These are phyloP conservation scores for Halocynthia roretzi DNA, from an alignment of 23 tunicate species.

Conservation along the genomic window DNA sequence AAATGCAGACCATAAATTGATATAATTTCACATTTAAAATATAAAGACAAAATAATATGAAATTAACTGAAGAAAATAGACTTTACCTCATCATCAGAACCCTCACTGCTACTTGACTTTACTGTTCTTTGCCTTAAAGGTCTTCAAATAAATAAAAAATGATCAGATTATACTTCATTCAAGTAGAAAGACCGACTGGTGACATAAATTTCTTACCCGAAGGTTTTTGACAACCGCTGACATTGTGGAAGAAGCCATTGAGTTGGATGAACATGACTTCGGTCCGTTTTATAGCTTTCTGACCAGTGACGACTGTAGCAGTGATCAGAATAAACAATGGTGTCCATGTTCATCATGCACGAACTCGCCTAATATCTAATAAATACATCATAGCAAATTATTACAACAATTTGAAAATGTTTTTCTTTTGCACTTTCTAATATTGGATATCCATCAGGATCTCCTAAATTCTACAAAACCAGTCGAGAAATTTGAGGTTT, in stretches of 20 bases:
- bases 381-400: background rate
- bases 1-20: background rate
- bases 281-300: slow-evolving; percentile 20
- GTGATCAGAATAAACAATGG: slow-evolving; percentile 24
- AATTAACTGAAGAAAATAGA: background rate
- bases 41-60: background rate
- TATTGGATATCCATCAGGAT: too few species aligned
- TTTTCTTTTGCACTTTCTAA: too few species aligned
- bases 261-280: slow-evolving; percentile 26
- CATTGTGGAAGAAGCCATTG: slow-evolving; percentile 23
- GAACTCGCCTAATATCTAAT: background rate
- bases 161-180: background rate
- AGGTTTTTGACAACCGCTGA: background rate
- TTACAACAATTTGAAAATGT: too few species aligned
- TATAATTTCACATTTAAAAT: background rate
- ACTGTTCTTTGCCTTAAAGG: background rate
- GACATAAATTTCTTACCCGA: background rate
- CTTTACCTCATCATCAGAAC: slow-evolving; percentile 27
- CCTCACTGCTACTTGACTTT: slow-evolving; percentile 10
- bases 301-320: slow-evolving; percentile 52
- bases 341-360: background rate
- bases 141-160: background rate
- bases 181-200: background rate
- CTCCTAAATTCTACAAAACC: too few species aligned
- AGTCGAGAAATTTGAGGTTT: too few species aligned